Evolutionary conservation across 2,797 vertebrate species (phyloP), one percentile per base, ranked within the genome.

Genomic region (Tachyglossus aculeatus): DNA sequence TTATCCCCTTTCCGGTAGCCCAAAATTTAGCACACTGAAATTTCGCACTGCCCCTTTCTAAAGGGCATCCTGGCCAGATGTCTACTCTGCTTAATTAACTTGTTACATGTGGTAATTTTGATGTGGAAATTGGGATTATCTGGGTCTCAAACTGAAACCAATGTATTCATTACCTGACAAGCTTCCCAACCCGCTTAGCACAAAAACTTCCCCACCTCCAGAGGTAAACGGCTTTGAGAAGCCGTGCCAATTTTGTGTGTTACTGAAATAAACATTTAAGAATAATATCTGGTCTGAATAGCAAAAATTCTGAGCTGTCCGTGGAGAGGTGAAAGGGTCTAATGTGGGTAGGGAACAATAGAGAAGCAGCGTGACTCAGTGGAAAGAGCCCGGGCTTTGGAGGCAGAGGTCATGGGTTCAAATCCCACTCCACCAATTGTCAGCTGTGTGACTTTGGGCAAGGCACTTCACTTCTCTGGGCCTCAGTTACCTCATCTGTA

Each of bases 41-140:
- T 36, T 62, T 39, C 40, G 19, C 65, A 40, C 31, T 52, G 31
- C 32, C 58, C 29, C 71, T 71, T 79, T 47, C 43, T 67, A 62
- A 33, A 70, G 32, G 37, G 45, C 56, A 61, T 21, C 67, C 47
- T 37, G 56, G 31, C 57, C 47, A 77, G 54, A 61, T 50, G n/a
- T n/a, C n/a, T n/a, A n/a, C n/a, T n/a, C n/a, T n/a, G 51, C 50
- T 70, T 83, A 70, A 81, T 79, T 79, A 77, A 62, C 61, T 67
- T 74, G 56, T 73, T 77, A 67, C 67, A 74, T 80, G 77, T 56
- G 71, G 61, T 14, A 47, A 75, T 77, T 81, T 83, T 62, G 71
- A 79, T 65, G 65, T 32, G 67, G 54, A 58, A 48, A 18, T 39
- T 40, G 44, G 65, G 48, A 67, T 47, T 58, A 72, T 72, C 79